Percentiles rank a stretch among this genome's conserved stretches.
These are phyloP conservation scores for Aurelia aurita DNA, from an alignment of 30 jellyfish, hydroid and myxozoan genomes.

Conservation along the genomic window DNA sequence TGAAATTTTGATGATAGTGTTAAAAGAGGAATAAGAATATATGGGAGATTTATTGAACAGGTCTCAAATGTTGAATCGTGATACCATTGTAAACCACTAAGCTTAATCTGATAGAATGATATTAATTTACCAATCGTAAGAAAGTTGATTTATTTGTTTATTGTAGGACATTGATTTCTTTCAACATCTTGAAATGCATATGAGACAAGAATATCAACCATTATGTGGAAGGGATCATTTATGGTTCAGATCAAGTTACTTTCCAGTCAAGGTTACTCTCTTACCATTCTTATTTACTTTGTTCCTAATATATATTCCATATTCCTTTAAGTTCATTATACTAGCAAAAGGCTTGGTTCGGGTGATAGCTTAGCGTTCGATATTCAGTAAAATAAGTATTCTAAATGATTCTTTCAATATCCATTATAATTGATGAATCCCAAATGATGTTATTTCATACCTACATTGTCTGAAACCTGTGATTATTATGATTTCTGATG, in stretches of 20 bases:
- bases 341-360: no score
- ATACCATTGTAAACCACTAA: no score
- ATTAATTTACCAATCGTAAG: no score
- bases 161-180: conserved; percentile 94
- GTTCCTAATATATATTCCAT: not conserved
- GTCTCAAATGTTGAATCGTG: no score
- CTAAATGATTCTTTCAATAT: no score
- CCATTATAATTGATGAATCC: not conserved
- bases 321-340: no score
- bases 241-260: conserved; percentile 92
- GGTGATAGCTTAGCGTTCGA: not conserved
- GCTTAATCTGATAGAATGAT: no score
- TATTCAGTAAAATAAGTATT: no score
- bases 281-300: not conserved
- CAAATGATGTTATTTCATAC: conserved; percentile 45
- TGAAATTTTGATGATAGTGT: no score
- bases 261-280: conserved; percentile 85
- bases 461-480: conserved; percentile 48
- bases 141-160: not conserved
- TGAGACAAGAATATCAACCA: conserved; percentile 97
- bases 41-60: no score
- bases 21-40: no score
- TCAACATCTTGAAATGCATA: conserved; percentile 96
- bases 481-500: conserved; percentile 35
- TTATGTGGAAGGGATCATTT: conserved; percentile 97